phyloP scores from a whole-genome alignment of 2,888 invertebrate genomes.

The Acanthosepion lycidas region DNA sequence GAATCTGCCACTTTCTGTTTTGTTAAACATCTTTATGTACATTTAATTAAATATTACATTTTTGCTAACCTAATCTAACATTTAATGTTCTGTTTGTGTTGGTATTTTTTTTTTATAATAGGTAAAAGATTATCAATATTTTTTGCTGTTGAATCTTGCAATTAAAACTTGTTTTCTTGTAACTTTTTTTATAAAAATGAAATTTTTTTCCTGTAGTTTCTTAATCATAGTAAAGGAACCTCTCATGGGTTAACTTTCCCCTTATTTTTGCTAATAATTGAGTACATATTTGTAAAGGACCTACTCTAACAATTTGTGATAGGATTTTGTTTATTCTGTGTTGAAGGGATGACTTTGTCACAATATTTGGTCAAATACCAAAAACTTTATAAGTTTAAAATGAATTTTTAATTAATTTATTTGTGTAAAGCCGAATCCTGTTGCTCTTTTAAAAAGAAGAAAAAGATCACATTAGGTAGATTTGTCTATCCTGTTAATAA shows the following conservation, averaged over 20 bases:
- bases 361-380: no score
- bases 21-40: background rate
- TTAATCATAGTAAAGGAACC: background rate
- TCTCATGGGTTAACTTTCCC: background rate
- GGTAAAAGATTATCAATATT: background rate
- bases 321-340: no score
- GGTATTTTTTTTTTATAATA: background rate
- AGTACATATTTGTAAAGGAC: background rate
- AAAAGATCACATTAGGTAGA: no score
- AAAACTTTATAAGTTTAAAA: no score
- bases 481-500: no score
- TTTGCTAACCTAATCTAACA: constrained; percentile 1
- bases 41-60: background rate
- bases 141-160: background rate
- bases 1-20: background rate
- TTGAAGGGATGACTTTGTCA: no score
- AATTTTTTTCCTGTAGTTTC: background rate
- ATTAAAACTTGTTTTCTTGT: background rate
- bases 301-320: no score
- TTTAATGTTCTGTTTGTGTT: background rate
- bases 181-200: background rate
- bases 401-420: no score
- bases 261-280: no score
- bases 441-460: no score
- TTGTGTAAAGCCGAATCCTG: no score